A percentile compares a stretch with the other conserved stretches of the same genome.
Evolutionary conservation across 2,113 vertebrate genomes (phyloP).

Genomic region (Brachionichthys hirsutus): DNA sequence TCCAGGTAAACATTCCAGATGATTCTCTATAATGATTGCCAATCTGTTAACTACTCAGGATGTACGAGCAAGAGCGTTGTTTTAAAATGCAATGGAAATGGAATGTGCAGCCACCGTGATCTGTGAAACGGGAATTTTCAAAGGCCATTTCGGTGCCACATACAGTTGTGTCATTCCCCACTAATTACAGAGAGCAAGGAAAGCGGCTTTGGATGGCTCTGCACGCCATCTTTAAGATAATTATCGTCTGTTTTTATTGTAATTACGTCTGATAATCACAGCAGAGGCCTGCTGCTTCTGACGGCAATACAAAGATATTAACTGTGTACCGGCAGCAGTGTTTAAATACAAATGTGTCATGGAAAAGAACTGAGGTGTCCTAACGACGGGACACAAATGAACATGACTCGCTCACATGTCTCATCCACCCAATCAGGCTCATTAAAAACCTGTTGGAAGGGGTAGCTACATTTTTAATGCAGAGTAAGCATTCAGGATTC

Average conservation of each 20-base stretch:
- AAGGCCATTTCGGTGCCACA: neutral
- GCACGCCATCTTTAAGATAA: slow-evolving; percentile 21
- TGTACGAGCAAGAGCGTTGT: too few species aligned
- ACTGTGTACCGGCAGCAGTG: neutral
- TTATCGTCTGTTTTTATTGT: slow-evolving; percentile 24
- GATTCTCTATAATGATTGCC: too few species aligned
- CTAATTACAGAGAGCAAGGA: slow-evolving; percentile 19
- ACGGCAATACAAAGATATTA: slow-evolving; percentile 13
- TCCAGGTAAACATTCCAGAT: too few species aligned
- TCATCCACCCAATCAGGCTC: slow-evolving; percentile 57
- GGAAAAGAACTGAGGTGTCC: slow-evolving; percentile 17
- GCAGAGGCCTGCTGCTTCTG: slow-evolving; percentile 2
- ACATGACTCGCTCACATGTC: slow-evolving; percentile 18
- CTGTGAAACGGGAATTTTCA: too few species aligned
- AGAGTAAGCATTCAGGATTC: slow-evolving; percentile 59
- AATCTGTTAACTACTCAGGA: too few species aligned
- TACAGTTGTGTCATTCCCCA: slow-evolving; percentile 5
- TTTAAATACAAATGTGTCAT: slow-evolving; percentile 28
- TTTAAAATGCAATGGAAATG: too few species aligned
- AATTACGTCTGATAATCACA: slow-evolving; percentile 23
- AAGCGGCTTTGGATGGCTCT: neutral
- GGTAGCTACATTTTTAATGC: slow-evolving; percentile 63
- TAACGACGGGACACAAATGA: slow-evolving; percentile 32
- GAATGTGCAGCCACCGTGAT: too few species aligned
- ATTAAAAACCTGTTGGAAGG: slow-evolving; percentile 67